Base-by-base conservation (phyloP, 1,140 invertebrate genomes). In the Lithobius niger region DNA sequence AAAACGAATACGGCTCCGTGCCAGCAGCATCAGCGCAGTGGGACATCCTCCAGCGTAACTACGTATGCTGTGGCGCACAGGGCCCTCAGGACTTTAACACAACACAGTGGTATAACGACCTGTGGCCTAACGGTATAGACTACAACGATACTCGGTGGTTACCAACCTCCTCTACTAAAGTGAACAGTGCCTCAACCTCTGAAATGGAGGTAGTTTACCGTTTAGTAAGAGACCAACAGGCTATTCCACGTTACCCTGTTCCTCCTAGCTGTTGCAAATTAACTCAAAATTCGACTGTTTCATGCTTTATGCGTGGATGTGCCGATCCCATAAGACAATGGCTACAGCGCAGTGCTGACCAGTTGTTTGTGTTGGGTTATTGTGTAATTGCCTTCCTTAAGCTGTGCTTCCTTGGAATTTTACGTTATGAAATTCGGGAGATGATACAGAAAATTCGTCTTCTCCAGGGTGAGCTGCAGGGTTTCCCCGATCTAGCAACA, bases 331-430 rank as follows among this genome's bases (percentile, higher is more conserved):
- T 89, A 27, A 71, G 82, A 31, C 69, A 75, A 25, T 90, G 87
- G 81, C 72, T 90, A 19, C 74, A 81, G 54, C 77, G 82, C 62
- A 86, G 82, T 3, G 83, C 84, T 4, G 86, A 89, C 62, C 72
- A 86, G 25, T 76, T 91, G 6, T 87, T 88, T 62, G 84, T 92
- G 19, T 68, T 90, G 44, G 86, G 87, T 6, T 90, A 88, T 68
- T 92, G 88, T 69, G 87, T 92, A 31, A 84, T 91, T 57, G 83
- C 87, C 54, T 91, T 91, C 71, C 77, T 89, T 45, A 92, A 92
- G 71, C 73, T 90, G 60, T 90, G 86, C 73, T 92, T 91, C 74
- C 77, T 90, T 27, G 86, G 85, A 25, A 90, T 92, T 62, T 74
- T 92, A 28, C 70, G 76, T 56, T 87, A 86, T 70, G 84, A 88